Percentiles rank a stretch among this genome's conserved stretches.
Evolutionary conservation across 37 sponge, comb jelly and placozoan species (phyloP).

Genomic region (Beroe ovata): DNA sequence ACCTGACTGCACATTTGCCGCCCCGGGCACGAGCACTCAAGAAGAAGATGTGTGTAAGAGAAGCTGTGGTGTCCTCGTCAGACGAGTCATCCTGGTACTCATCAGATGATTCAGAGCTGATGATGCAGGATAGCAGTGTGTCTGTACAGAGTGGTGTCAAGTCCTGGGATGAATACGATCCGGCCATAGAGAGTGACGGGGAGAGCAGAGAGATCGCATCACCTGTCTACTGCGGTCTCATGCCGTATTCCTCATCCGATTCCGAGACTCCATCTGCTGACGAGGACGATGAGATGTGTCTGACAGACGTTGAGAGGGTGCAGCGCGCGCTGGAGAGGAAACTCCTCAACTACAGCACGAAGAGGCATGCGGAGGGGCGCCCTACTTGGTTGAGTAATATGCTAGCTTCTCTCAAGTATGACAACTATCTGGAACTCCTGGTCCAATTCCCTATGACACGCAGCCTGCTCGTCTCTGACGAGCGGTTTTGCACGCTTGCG

Average conservation of each 20-base stretch:
- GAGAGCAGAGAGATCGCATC: not conserved
- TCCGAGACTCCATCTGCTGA: not conserved
- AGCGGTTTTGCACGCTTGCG: not conserved
- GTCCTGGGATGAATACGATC: too few relatives aligned
- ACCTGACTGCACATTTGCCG: too few relatives aligned
- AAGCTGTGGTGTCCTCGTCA: too few relatives aligned
- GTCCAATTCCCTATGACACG: not conserved
- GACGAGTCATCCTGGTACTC: too few relatives aligned
- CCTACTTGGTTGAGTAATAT: not conserved
- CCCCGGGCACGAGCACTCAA: too few relatives aligned
- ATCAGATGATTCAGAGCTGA: too few relatives aligned
- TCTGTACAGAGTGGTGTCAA: too few relatives aligned
- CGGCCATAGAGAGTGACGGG: not conserved
- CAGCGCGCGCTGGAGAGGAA: not conserved
- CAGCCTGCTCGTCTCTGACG: not conserved
- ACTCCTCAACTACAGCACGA: not conserved
- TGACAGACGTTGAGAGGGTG: not conserved
- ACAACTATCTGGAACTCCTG: not conserved
- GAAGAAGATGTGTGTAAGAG: too few relatives aligned
- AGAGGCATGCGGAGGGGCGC: not conserved
- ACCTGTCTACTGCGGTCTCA: not conserved
- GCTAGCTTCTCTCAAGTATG: constrained; percentile 13
- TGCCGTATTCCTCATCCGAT: not conserved
- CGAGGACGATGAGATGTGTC: not conserved
- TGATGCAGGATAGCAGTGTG: too few relatives aligned